A percentile compares a stretch with the other conserved stretches of the same genome.
phyloP scores from a whole-genome alignment of 2,888 invertebrate species.

The Catocala fraxini region DNA sequence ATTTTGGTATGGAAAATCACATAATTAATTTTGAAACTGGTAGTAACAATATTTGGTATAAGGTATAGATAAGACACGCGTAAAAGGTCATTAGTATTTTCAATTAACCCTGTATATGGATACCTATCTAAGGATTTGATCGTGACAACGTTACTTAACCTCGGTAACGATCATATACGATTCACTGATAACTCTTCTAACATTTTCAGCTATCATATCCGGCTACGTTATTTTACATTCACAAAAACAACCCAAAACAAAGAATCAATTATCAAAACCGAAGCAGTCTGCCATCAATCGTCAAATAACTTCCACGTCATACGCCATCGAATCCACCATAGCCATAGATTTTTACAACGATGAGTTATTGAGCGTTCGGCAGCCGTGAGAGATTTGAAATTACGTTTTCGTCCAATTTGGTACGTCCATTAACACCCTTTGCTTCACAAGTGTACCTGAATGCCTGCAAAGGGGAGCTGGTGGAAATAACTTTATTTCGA shows the following conservation, averaged over 20 bases:
- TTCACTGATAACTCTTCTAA: too few relatives aligned
- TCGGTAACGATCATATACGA: too few relatives aligned
- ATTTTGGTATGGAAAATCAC: too few relatives aligned
- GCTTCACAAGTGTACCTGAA: conserved; percentile 39
- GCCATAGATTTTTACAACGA: conserved; percentile 27
- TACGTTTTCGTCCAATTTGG: conserved; percentile 67
- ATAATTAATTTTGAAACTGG: too few relatives aligned
- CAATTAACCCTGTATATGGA: too few relatives aligned
- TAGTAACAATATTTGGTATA: too few relatives aligned
- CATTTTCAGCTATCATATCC: too few relatives aligned
- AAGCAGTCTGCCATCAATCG: not conserved
- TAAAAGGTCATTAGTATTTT: too few relatives aligned
- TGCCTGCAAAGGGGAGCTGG: conserved; percentile 25
- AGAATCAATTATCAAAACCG: not conserved
- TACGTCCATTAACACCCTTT: conserved; percentile 64
- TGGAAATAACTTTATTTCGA: conserved; percentile 45
- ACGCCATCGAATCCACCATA: conserved; percentile 1
- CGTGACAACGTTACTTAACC: too few relatives aligned
- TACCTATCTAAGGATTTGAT: too few relatives aligned
- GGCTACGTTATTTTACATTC: too few relatives aligned
- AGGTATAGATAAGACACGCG: too few relatives aligned
- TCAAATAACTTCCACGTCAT: conserved; percentile 8
- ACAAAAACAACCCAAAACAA: not conserved
- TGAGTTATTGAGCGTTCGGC: conserved; percentile 31
- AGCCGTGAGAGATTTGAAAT: conserved; percentile 59